phyloP scores from a whole-genome alignment of 2,113 vertebrate genomes.

The Zosterops hypoxanthus region DNA sequence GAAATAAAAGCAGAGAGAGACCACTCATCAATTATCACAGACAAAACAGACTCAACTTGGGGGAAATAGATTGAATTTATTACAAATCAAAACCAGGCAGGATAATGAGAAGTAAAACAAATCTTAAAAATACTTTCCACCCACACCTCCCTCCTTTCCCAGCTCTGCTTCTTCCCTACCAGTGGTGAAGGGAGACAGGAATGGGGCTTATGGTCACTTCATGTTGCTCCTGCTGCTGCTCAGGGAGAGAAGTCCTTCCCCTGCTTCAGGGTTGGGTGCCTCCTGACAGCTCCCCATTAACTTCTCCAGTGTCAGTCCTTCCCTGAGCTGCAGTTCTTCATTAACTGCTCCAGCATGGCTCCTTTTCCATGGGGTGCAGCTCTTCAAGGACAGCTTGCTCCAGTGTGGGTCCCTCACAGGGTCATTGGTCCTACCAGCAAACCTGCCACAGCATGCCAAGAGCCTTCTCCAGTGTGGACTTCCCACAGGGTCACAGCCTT shows the following conservation, averaged over 20 bases:
- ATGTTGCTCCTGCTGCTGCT: background rate
- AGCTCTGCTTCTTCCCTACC: background rate
- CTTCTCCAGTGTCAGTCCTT: background rate
- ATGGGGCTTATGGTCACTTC: background rate
- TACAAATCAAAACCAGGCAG: background rate
- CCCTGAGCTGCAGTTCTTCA: background rate
- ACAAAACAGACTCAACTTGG: background rate
- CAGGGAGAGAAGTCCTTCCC: background rate
- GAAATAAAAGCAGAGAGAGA: background rate
- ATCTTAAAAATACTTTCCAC: background rate
- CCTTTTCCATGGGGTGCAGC: background rate
- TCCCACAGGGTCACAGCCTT: background rate
- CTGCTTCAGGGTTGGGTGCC: background rate
- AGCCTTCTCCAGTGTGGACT: background rate
- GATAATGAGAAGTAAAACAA: background rate
- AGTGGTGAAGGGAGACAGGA: rapidly evolving
- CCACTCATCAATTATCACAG: background rate
- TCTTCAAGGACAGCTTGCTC: background rate
- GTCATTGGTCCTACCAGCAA: background rate
- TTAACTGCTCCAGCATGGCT: background rate
- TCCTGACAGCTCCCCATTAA: background rate
- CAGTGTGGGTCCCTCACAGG: background rate
- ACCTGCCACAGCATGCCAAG: background rate
- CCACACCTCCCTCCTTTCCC: background rate
- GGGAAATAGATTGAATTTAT: background rate